Evolutionary conservation across 2,888 invertebrate species (phyloP).

Genomic region (Stenchaetothrips biformis): DNA sequence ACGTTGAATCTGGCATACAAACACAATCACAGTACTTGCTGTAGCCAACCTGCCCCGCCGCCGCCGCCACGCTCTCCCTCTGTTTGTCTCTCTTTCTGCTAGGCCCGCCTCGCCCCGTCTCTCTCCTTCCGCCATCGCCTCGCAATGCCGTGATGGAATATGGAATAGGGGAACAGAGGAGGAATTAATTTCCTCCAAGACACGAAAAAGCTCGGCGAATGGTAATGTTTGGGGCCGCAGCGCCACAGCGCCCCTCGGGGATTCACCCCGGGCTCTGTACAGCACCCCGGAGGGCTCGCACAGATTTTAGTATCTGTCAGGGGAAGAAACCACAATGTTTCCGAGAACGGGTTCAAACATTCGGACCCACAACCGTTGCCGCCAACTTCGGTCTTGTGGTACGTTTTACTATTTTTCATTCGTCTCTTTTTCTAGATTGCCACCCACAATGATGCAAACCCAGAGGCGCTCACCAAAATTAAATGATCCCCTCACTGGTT

Average conservation of each 20-base stretch:
- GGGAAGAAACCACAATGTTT: too few relatives aligned
- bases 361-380: too few relatives aligned
- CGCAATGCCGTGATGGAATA: constrained; percentile 16
- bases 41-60: background rate
- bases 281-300: too few relatives aligned
- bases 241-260: background rate
- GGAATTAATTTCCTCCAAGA: constrained; percentile 23
- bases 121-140: background rate
- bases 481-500: too few relatives aligned
- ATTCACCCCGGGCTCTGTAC: background rate
- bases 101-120: background rate
- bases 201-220: constrained; percentile 18
- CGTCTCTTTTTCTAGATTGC: too few relatives aligned
- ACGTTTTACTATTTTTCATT: too few relatives aligned
- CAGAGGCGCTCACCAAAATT: too few relatives aligned
- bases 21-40: constrained; percentile 1
- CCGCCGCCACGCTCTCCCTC: background rate
- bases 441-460: too few relatives aligned
- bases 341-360: too few relatives aligned
- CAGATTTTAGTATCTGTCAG: too few relatives aligned
- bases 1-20: background rate
- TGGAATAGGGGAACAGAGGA: constrained; percentile 20
- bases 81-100: background rate
- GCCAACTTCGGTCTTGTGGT: too few relatives aligned
- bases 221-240: constrained; percentile 1